Conservation (phyloP, 2,113 vertebrate species). For the Urocolius indicus region DNA sequence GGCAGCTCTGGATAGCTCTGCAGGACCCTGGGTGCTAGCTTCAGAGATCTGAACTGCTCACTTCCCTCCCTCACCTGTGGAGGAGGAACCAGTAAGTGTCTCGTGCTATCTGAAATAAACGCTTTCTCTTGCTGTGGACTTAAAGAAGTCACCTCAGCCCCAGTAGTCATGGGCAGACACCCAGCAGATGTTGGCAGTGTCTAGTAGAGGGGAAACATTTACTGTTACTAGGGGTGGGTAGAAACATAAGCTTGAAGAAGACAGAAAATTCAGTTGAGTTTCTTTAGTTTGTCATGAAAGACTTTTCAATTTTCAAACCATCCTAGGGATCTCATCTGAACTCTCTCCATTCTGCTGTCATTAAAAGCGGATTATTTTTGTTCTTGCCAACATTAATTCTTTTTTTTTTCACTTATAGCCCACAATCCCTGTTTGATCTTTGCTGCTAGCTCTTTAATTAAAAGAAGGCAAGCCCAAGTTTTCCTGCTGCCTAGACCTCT, state of each 20-base stretch:
- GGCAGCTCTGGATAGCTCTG: neutral
- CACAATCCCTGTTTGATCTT: constrained; percentile 29
- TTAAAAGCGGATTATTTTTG: neutral
- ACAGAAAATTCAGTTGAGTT: neutral
- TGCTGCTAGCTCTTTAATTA: constrained; percentile 48
- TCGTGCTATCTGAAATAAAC: neutral
- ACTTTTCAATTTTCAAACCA: neutral
- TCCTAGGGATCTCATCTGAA: neutral
- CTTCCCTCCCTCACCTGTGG: neutral
- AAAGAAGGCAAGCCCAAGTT: neutral
- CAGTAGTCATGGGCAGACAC: neutral
- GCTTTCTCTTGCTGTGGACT: neutral
- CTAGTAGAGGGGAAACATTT: neutral
- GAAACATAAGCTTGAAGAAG: neutral
- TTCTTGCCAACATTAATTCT: constrained; percentile 2
- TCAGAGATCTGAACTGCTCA: neutral
- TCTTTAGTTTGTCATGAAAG: constrained; percentile 17
- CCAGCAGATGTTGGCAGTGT: neutral
- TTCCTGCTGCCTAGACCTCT: neutral
- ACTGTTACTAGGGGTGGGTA: neutral
- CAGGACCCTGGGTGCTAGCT: neutral
- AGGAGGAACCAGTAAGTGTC: neutral
- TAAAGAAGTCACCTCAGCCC: neutral
- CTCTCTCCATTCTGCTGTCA: neutral
- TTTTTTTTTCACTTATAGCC: neutral